These are phyloP conservation scores for Dallia pectoralis DNA, from an alignment of 2,797 vertebrate species.

Conservation along the genomic window DNA sequence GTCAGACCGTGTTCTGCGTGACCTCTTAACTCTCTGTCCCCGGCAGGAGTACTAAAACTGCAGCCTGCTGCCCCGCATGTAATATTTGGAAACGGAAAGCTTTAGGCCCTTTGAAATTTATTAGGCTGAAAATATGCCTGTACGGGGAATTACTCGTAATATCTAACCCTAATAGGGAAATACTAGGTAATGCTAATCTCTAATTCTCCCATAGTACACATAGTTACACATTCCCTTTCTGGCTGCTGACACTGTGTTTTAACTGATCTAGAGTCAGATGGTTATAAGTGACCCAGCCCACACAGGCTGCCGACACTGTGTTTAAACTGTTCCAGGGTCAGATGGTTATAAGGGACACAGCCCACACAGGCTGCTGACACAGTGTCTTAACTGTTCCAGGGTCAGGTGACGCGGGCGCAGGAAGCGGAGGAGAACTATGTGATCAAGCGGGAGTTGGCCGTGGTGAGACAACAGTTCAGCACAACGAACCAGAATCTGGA, in stretches of 20 bases:
- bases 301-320: too few species aligned
- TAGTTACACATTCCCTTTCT: too few species aligned
- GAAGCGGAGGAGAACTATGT: conserved; percentile 96
- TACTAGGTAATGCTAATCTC: not conserved
- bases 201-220: not conserved
- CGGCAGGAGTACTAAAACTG: conserved; percentile 9
- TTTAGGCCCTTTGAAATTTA: conserved; percentile 8
- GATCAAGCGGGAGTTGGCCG: conserved; percentile 91
- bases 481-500: conserved; percentile 83
- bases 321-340: not conserved
- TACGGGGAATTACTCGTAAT: not conserved
- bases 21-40: conserved; percentile 51
- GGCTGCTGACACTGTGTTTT: too few species aligned
- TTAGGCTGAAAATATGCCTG: not conserved
- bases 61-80: conserved; percentile 56
- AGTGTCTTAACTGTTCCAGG: conserved; percentile 63
- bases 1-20: conserved; percentile 13
- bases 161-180: not conserved
- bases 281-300: too few species aligned
- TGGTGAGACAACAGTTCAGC: conserved; percentile 86
- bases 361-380: not conserved
- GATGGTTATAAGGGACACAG: not conserved
- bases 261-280: too few species aligned
- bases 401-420: conserved; percentile 93
- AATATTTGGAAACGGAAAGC: conserved; percentile 40